Evolutionary conservation across 2,113 vertebrate species (phyloP).

Genomic region (Pterocles orientalis): DNA sequence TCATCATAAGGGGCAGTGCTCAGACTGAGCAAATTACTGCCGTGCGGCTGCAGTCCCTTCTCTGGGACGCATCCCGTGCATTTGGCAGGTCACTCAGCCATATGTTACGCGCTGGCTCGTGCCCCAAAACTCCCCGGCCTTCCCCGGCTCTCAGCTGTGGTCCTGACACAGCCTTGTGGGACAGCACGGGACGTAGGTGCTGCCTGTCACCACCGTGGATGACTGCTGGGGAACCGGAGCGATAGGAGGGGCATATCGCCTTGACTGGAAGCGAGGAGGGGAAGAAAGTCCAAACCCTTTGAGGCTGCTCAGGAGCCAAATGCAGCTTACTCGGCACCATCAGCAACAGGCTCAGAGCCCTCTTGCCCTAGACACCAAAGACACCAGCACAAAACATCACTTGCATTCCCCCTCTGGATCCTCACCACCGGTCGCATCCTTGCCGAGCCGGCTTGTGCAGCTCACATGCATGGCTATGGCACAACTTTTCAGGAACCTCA

Average conservation of each 20-base stretch:
- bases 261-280: rapidly evolving
- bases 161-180: rapidly evolving
- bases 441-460: not conserved
- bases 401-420: not conserved
- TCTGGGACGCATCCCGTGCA: not conserved
- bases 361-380: not conserved
- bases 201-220: rapidly evolving
- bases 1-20: not conserved
- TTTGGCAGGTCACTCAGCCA: constrained; percentile 5
- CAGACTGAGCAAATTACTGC: not conserved
- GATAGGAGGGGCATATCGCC: rapidly evolving
- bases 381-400: not conserved
- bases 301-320: not conserved
- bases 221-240: not conserved
- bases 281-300: not conserved
- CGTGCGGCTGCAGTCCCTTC: not conserved
- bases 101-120: not conserved
- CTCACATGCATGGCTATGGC: rapidly evolving
- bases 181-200: rapidly evolving
- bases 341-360: not conserved
- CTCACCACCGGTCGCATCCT: rapidly evolving
- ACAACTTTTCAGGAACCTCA: not conserved
- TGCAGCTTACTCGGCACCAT: not conserved
- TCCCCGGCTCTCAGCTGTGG: rapidly evolving
- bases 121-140: not conserved